Evolutionary conservation across 2,888 invertebrate species (phyloP), one percentile per base, ranked within the genome.

Genomic region (Brachypalpus laphriformis): DNA sequence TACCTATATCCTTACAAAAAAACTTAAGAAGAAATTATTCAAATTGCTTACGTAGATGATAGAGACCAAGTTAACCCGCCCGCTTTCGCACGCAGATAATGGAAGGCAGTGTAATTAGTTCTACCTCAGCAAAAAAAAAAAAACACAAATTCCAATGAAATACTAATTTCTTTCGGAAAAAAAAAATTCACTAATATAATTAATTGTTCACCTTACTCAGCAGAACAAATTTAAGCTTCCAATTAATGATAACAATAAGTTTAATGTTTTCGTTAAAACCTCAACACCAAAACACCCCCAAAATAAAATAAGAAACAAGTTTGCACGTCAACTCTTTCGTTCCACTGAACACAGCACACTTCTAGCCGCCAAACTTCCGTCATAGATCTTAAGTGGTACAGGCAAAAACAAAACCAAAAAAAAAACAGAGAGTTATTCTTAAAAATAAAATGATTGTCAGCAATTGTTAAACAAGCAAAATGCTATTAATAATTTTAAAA

Each of bases 281-380:
- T 25, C 6, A 51, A 31, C 31, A 54, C 3, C 22, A 54, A 14
- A 54, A 16, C n/a, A 49, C 25, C 22, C n/a, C 8, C n/a, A 34
- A 2, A 47, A n/a, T 0, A 22, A 34, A 34, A n/a, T 2, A 37
- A 20, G 20, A 49, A 66, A 51, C 20, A 22, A 66, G 75, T 68
- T 76, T 31, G 11, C 76, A 59, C 31, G 3, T 16, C 68, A 68
- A 68, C 66, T 76, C 76, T 68, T 59, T 68, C 37, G 47, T 42
- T 42, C 8, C 3, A 42, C 11, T 9, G 20, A 28, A 28, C 22
- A 25, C 31, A 49, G 37, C 59, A 42, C 37, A 37, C 45, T 49
- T 47, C 7, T 18, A 9, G 37, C 14, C n/a, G 7, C 22, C 42
- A 14, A 59, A 59, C 65, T 59, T 76, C 66, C 47, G 49, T 74